phyloP scores from a whole-genome alignment of 2,888 invertebrate genomes.

The Drosophila atripex region DNA sequence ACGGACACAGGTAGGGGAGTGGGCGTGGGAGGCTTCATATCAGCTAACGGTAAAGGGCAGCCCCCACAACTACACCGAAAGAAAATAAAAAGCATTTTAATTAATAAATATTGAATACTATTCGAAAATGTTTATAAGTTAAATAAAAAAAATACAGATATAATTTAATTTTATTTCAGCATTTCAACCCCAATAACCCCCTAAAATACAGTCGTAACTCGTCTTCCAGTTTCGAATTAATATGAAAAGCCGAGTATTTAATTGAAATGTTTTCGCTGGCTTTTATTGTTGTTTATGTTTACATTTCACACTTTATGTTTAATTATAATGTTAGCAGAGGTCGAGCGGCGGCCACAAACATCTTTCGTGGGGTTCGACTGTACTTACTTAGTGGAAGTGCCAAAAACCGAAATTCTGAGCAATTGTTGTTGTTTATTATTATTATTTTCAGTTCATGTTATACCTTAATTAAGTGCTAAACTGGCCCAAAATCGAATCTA shows the following conservation, averaged over 20 bases:
- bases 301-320: conserved; percentile 31
- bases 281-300: conserved; percentile 32
- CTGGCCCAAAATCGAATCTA: conserved; percentile 63
- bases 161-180: background rate
- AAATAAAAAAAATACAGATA: background rate
- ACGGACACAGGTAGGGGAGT: background rate
- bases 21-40: conserved; percentile 16
- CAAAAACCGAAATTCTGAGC: conserved; percentile 14
- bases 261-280: conserved; percentile 28
- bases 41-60: conserved; percentile 68
- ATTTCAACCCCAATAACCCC: background rate
- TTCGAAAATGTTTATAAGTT: too few relatives aligned
- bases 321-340: conserved; percentile 35
- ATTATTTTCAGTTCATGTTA: conserved; percentile 47
- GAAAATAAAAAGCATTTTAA: background rate
- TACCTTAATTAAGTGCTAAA: conserved; percentile 66
- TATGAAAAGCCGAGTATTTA: conserved; percentile 14
- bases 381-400: conserved; percentile 2
- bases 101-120: too few relatives aligned
- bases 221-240: conserved; percentile 1
- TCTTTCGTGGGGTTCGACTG: conserved; percentile 23
- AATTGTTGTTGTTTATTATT: conserved; percentile 36
- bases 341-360: conserved; percentile 11
- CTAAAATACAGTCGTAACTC: conserved; percentile 25
- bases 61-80: conserved; percentile 31